Base-by-base conservation (phyloP, 2,797 vertebrate species). In the Tapirus indicus region DNA sequence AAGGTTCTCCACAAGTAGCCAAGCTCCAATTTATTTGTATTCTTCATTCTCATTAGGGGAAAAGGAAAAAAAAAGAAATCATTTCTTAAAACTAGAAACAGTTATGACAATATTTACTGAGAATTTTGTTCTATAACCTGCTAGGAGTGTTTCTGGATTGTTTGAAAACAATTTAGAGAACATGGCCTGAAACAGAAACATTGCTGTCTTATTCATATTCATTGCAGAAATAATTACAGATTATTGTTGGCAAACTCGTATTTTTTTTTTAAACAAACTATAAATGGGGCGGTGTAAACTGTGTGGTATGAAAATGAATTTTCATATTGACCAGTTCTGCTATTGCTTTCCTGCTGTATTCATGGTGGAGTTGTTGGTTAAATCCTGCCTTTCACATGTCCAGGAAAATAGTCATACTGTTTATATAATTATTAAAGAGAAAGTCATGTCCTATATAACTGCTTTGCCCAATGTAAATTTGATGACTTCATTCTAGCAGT, bases 211-310 rank as follows among this genome's bases (percentile, higher is more conserved):
- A 94, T 90, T 98, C 72, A 87, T 93, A 95, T 88, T 96, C 74
- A 77, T 32, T 95, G 41, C 35, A 97, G 62, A 98, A 97, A 60
- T 97, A 98, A 98, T 97, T 97, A 94, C 35, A 1, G 86, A 97
- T 97, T 87, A 62, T 97, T 96, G 80, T 78, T 95, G 58, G 35
- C 84, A 97, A 95, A 84, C 78, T 97, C n/a, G 18, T 91, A 69
- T 91, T 32, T 68, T 85, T 82, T 75, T 96, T 96, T 52, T 6
- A 5, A 38, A 64, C 17, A 69, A 32, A 71, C 64, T 88, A 74
- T 66, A 49, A 66, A 72, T 29, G 1, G 62, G 74, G 47, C 21
- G 14, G 14, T 93, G 14, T 41, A 89, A 84, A 85, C 66, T 4
- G 29, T 91, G 44, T 74, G 44, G 77, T n/a, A 52, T 23, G 87